Base-by-base conservation (phyloP, 2,113 vertebrate species). In the Pavo muticus region DNA sequence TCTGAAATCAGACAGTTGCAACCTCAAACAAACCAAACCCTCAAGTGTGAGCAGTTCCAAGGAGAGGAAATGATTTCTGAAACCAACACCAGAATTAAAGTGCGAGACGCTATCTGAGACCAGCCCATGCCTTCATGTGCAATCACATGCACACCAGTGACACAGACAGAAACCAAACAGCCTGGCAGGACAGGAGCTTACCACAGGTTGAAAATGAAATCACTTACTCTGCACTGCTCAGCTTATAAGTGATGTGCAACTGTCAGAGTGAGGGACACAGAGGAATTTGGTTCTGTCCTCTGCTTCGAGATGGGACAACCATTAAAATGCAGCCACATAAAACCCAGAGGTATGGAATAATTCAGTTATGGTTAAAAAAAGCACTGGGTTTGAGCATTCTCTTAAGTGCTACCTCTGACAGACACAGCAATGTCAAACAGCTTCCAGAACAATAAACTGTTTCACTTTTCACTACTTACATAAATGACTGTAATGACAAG, bases 11-110 rank as follows among this genome's bases (percentile, higher is more conserved):
- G 77, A 48, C 72, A 24, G 78, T 70, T 35, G 64, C 63, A 68
- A 68, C 78, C 69, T 84, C 85, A 94, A 87, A 42, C 69, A 97
- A 89, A 92, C 78, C 67, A 39, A 72, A 93, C 90, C 80, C 90
- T 88, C 61, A 83, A 94, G 85, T 68, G 32, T 56, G 71, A 80
- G 68, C 61, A 93, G 79, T 68, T 95, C 32, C 35, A 40, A 86
- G 83, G 42, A 86, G 13, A 91, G 72, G 94, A 96, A 95, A 90
- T 74, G 0, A 77, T 84, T 86, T 84, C 61, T 63, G 56, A 94
- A 94, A 60, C 70, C 85, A 79, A 61, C 19, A 71, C 13, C 72
- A 83, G 87, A 77, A 71, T 7, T 52, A 4, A 37, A 92, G 11
- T 23, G 47, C 23, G 47, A 48, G 81, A 64, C 5, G 39, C 42